phyloP scores from a whole-genome alignment of 2,113 vertebrate species.

The Forbesichthys agassizii region DNA sequence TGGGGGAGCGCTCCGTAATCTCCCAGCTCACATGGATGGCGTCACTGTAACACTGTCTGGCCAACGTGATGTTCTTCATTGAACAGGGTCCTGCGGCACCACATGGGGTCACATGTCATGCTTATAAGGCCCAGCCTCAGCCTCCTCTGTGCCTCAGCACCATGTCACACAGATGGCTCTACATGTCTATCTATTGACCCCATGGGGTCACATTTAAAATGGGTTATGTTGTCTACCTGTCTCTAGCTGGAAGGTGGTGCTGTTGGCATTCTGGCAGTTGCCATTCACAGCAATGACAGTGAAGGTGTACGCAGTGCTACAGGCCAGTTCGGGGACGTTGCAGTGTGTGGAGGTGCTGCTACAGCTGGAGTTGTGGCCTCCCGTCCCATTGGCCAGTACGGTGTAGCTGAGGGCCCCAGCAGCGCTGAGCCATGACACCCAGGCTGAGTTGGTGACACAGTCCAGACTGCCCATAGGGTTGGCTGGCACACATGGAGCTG shows the following conservation, averaged over 20 bases:
- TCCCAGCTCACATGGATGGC: slow-evolving; percentile 72
- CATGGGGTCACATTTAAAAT: too few relatives aligned
- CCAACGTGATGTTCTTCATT: slow-evolving; percentile 53
- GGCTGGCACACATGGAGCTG: slow-evolving; percentile 74
- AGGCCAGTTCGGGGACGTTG: slow-evolving; percentile 62
- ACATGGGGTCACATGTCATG: too few relatives aligned
- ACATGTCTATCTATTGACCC: too few relatives aligned
- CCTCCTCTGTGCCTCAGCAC: too few relatives aligned
- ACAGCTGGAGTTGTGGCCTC: slow-evolving; percentile 60
- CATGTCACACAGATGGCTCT: too few relatives aligned
- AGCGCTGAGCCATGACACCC: slow-evolving; percentile 64
- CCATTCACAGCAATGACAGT: slow-evolving; percentile 61
- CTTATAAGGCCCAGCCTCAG: too few relatives aligned
- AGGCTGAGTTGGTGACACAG: slow-evolving; percentile 72
- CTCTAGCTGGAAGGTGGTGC: slow-evolving; percentile 57
- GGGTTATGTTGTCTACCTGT: slow-evolving; percentile 62
- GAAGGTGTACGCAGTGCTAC: slow-evolving; percentile 72
- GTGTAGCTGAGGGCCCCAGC: slow-evolving; percentile 56
- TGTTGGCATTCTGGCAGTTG: slow-evolving; percentile 64
- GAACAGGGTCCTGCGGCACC: slow-evolving; percentile 71
- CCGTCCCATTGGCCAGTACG: slow-evolving; percentile 45
- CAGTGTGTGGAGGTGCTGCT: slow-evolving; percentile 48
- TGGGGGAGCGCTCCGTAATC: slow-evolving; percentile 8
- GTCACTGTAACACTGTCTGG: slow-evolving; percentile 61
- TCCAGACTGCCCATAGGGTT: slow-evolving; percentile 57